Base-by-base conservation (phyloP, 37 sponge, comb jelly and placozoan genomes). In the Haliclona indistincta region DNA sequence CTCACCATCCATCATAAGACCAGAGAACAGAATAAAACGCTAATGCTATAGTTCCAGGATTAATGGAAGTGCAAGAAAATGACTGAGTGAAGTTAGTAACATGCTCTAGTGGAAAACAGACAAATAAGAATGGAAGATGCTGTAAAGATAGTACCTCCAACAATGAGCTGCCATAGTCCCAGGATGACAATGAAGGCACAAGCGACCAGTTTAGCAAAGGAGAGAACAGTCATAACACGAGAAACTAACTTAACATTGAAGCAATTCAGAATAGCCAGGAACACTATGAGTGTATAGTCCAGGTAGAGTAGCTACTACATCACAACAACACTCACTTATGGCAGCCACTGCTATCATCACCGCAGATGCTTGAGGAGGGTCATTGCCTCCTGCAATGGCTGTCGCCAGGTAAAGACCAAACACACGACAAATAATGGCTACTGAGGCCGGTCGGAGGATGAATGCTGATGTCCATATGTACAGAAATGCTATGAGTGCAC, bases 1-100 rank as follows among this genome's bases (percentile, higher is more conserved):
- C 77, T 49, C 44, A 94, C 94, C 94, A 94, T 90, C 91, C 94
- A 49, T 90, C 92, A 61, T 79, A 94, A 19, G 94, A 83, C 79
- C 78, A 94, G 19, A 82, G 41, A 0, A 85, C 86, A 20, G 81
- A 67, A 76, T 94, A 94, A 35, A 94, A 47, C 6, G 84, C 87
- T 0, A 94, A 68, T 42, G 71, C 78, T 47, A 86, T 44, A 32
- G 47, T 19, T 4, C 80, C 65, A 32, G 58, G 40, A 43, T 37
- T 41, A 25, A 34, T 37, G 33, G 34, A 7, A 26, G 70, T 70
- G 0, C 70, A 71, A 29, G 19, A 61, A 65, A 64, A 74, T 22
- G 71, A 26, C 4, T 40, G 29, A 25, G 34, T 45, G 26, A 70
- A 70, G 25, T 58, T 58, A 11, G 11, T 8, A 58, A 6, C n/a